These are phyloP conservation scores for Sphyrna mokarran DNA, from an alignment of 2,113 vertebrate genomes.

Conservation along the genomic window DNA sequence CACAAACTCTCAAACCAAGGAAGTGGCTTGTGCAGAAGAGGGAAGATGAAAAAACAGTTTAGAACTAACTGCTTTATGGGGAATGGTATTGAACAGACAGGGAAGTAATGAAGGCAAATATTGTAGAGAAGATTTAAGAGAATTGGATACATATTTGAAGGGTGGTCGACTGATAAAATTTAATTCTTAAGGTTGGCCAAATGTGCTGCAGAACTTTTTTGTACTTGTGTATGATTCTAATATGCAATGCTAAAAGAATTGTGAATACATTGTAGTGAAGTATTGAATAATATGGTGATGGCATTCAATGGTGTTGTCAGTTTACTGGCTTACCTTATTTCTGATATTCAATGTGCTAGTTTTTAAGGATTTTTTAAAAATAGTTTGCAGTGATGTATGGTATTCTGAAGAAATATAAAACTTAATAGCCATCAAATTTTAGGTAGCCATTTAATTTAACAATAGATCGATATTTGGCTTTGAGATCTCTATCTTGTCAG, in stretches of 20 bases:
- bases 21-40: background rate
- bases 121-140: background rate
- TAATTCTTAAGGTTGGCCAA: background rate
- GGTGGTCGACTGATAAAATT: background rate
- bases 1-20: background rate
- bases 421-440: background rate
- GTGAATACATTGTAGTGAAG: background rate
- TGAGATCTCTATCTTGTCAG: background rate
- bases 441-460: background rate
- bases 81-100: background rate
- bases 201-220: background rate
- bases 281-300: background rate
- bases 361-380: background rate
- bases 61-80: background rate
- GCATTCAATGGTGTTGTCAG: background rate
- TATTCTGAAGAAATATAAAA: background rate
- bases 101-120: background rate
- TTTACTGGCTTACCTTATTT: background rate
- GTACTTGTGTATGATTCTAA: background rate
- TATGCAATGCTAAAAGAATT: background rate
- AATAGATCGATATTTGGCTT: background rate
- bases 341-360: background rate
- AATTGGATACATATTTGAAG: background rate
- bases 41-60: background rate
- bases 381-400: background rate